Base-by-base conservation (phyloP, 1,140 invertebrate species). In the Drosophila neocordata region DNA sequence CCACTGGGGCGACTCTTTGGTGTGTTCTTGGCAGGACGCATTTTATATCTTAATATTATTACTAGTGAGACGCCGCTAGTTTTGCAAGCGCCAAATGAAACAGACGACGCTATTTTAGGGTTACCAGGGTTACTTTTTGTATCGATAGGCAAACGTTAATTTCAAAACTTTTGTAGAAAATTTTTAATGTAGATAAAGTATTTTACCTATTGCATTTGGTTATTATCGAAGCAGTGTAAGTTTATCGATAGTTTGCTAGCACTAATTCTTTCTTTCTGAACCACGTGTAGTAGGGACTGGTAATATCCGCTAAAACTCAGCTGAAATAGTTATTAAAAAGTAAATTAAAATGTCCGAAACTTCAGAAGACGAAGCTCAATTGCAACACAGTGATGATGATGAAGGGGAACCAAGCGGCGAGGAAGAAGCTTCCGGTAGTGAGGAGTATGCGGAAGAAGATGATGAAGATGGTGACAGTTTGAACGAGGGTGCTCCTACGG, bases 331-430 rank as follows among this genome's bases (percentile, higher is more conserved):
- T 41, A 53, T 76, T 48, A 57, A 53, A 67, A 38, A 66, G 53
- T 78, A 68, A 65, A n/a, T 70, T 88, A 88, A 66, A 71, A 89
- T 89, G 85, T 90, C 85, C 65, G 87, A 87, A 87, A 88, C 85
- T 82, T 89, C 85, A 77, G 85, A 91, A 66, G 89, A 91, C 64
- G 89, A 90, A 59, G 53, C 74, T 1, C 67, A 77, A 20, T 52
- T 72, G 27, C 71, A 78, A 60, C 73, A 73, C 37, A 84, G 74
- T 18, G 88, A 84, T 15, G 88, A 90, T 38, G 84, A 89, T 12
- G 77, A 74, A 18, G 66, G 71, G 12, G 52, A 55, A 9, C 27
- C 67, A 3, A 82, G 82, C 53, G 72, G 37, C 11, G 73, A 71
- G 0, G 83, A 88, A 59, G 65, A 79, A n/a, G 59, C 64, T n/a